Conservation (phyloP, 1,140 invertebrate species). For the Drosophila grimshawi region DNA sequence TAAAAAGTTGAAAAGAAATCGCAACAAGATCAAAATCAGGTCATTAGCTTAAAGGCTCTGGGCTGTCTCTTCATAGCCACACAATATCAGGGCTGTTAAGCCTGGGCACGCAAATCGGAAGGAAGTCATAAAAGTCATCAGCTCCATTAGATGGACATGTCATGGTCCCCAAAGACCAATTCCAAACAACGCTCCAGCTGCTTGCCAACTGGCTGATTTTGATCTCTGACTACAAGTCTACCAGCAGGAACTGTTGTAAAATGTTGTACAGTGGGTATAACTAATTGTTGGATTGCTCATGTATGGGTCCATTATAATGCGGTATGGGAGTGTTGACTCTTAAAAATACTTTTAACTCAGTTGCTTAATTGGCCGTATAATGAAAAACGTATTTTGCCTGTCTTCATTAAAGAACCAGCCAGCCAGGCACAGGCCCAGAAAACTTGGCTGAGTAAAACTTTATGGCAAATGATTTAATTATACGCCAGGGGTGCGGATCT, state of each 20-base stretch:
- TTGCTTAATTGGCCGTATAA: conserved; percentile 48
- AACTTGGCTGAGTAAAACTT: conserved; percentile 41
- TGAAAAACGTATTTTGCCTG: conserved; percentile 47
- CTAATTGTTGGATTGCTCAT: not conserved
- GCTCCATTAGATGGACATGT: conserved; percentile 35
- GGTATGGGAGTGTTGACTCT: not conserved
- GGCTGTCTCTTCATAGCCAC: no score
- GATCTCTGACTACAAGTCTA: conserved; percentile 30
- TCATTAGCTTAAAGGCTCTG: no score
- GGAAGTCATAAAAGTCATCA: conserved; percentile 45
- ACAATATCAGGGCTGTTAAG: no score
- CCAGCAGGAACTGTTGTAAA: no score
- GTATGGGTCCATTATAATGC: not conserved
- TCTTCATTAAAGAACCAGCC: conserved; percentile 16
- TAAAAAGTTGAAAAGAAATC: no score
- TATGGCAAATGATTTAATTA: conserved; percentile 65
- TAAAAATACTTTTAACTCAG: not conserved
- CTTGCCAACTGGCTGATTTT: not conserved
- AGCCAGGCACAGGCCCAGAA: conserved; percentile 3
- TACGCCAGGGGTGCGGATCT: conserved; percentile 27
- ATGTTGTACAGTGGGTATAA: no score
- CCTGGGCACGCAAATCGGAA: conserved; percentile 50
- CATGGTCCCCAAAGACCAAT: conserved; percentile 25
- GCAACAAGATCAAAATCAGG: no score
- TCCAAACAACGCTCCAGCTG: conserved; percentile 24